A percentile compares a stretch with the other conserved stretches of the same genome.
These are phyloP conservation scores for Daubentonia madagascariensis DNA, from an alignment of 2,113 vertebrate species.

Conservation along the genomic window DNA sequence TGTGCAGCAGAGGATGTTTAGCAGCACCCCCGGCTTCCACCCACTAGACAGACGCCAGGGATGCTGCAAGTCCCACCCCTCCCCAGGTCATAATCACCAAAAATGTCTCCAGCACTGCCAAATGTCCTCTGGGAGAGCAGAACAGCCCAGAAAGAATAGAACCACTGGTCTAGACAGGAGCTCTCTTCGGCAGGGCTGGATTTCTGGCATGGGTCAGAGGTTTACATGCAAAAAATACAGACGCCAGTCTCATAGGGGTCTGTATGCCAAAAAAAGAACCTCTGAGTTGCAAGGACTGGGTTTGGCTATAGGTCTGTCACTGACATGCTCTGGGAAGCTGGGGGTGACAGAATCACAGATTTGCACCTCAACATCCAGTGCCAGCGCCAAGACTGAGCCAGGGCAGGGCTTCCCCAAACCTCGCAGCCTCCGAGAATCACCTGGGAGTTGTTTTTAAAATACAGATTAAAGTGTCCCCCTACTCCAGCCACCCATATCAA, in stretches of 20 bases:
- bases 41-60: not conserved
- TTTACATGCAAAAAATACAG: not conserved
- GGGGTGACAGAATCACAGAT: not conserved
- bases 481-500: not conserved
- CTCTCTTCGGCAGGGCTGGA: not conserved
- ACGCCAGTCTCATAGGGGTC: not conserved
- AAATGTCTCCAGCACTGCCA: not conserved
- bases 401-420: not conserved
- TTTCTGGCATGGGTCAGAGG: not conserved
- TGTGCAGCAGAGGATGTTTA: rapidly evolving
- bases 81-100: not conserved
- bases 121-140: not conserved
- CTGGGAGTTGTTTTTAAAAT: not conserved
- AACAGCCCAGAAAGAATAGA: not conserved
- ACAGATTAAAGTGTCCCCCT: not conserved
- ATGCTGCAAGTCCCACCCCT: not conserved
- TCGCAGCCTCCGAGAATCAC: not conserved
- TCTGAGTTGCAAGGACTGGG: not conserved
- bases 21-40: not conserved
- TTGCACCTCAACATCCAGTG: not conserved
- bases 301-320: not conserved
- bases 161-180: not conserved
- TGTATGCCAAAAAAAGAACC: not conserved
- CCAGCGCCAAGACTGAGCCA: not conserved
- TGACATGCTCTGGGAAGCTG: not conserved